phyloP scores from a whole-genome alignment of 2,113 vertebrate species.

The Ardeotis arabs region DNA sequence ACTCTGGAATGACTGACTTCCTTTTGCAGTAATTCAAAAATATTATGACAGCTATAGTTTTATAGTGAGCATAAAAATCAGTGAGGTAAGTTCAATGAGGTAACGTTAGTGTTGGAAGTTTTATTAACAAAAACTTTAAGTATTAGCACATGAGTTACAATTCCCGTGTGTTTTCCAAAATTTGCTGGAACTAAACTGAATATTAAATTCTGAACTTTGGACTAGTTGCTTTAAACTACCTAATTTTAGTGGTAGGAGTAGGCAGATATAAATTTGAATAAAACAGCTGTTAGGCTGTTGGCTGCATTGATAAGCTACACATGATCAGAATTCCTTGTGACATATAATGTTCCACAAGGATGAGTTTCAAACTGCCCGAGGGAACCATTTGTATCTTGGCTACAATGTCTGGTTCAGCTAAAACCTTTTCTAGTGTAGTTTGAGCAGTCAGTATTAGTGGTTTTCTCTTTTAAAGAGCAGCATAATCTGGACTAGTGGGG shows the following conservation, averaged over 20 bases:
- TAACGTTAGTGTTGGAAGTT: constrained; percentile 80
- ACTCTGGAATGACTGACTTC: constrained; percentile 77
- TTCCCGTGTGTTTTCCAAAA: constrained; percentile 76
- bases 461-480: neutral
- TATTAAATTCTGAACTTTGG: constrained; percentile 73
- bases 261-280: constrained; percentile 56
- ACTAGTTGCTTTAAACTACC: constrained; percentile 68
- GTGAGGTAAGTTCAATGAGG: constrained; percentile 80
- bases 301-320: constrained; percentile 29
- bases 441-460: neutral
- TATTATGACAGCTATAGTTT: constrained; percentile 79
- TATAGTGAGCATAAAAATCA: constrained; percentile 78
- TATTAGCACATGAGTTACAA: constrained; percentile 76
- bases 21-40: constrained; percentile 77
- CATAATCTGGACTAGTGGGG: neutral
- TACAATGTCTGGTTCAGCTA: neutral
- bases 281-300: constrained; percentile 63
- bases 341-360: neutral
- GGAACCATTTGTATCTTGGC: neutral
- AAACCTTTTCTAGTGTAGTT: neutral
- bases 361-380: neutral
- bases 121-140: constrained; percentile 78
- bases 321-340: constrained; percentile 26
- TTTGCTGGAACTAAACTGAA: constrained; percentile 66
- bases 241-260: constrained; percentile 70